Base-by-base conservation (phyloP, 2,113 vertebrate species). In the Lasiurus borealis region DNA sequence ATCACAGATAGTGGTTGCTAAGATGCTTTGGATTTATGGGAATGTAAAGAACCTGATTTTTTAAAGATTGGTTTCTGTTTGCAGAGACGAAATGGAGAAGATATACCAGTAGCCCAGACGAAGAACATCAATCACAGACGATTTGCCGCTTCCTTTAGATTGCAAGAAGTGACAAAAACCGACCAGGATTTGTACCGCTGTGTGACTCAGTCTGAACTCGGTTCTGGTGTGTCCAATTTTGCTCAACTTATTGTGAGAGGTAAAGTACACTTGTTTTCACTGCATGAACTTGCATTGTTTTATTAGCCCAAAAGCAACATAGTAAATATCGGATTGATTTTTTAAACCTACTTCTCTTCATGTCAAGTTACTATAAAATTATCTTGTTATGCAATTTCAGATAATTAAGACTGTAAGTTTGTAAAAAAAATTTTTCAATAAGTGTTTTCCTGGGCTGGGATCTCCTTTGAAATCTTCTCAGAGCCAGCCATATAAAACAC, bases 51-150 rank as follows among this genome's bases (percentile, higher is more conserved):
- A 64, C 27, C 54, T 96, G 88, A 95, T 97, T 95, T 81, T 98
- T 88, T 34, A 97, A 97, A 75, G 66, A 27, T 88, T 97, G 95
- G 1, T 97, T 98, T 95, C 71, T 96, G 18, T 95, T 96, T 97
- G 71, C 97, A 99, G 99, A 99, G 98, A 97, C 98, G 99, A 91
- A 99, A 99, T 62, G 99, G 99, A 78, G 99, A 99, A 98, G 99
- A 99, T 96, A 99, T 99, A 90, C 99, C 99, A 2, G 99, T 99
- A 92, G 99, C 99, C 83, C 99, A 99, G 98, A 99, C 99, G 69
- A 99, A 99, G 97, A 99, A 99, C 98, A 99, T 99, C 97, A 99
- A 99, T 98, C 99, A 99, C 97, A 98, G 99, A 98, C 99, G 99
- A 94, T 99, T 99, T 96, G 99, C 99, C 15, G 99, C 99, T 87